A percentile compares a stretch with the other conserved stretches of the same genome.
These are phyloP conservation scores for Tenodera sinensis DNA, from an alignment of 2,888 invertebrate species.

Conservation along the genomic window DNA sequence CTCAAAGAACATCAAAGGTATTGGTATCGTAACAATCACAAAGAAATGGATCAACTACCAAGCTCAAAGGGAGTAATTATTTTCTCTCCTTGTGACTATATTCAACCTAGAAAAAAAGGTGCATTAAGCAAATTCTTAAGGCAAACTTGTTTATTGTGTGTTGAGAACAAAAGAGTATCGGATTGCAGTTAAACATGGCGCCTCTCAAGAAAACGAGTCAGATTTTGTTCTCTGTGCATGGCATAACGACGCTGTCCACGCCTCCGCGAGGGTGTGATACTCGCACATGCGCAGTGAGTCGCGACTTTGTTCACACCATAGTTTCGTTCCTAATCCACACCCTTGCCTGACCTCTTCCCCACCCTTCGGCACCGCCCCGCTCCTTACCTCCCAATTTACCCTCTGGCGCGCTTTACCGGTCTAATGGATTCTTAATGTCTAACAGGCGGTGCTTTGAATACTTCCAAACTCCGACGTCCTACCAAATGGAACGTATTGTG, in stretches of 20 bases:
- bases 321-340: background rate
- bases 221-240: background rate
- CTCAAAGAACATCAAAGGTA: too few species aligned
- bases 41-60: too few species aligned
- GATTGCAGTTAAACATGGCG: background rate
- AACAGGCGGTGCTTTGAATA: too few species aligned
- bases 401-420: background rate
- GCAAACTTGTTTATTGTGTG: background rate
- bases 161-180: background rate
- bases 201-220: background rate
- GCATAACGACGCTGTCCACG: background rate
- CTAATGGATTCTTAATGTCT: background rate
- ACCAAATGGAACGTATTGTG: too few species aligned
- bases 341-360: background rate
- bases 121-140: background rate
- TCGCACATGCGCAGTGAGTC: background rate
- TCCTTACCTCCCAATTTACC: background rate
- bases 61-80: too few species aligned
- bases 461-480: too few species aligned
- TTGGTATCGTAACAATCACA: too few species aligned
- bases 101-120: too few species aligned
- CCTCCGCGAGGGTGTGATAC: background rate
- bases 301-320: background rate
- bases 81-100: too few species aligned
- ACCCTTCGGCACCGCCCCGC: background rate